A percentile compares a stretch with the other conserved stretches of the same genome.
Evolutionary conservation across 2,888 invertebrate genomes (phyloP).

Genomic region (Noctua comes): DNA sequence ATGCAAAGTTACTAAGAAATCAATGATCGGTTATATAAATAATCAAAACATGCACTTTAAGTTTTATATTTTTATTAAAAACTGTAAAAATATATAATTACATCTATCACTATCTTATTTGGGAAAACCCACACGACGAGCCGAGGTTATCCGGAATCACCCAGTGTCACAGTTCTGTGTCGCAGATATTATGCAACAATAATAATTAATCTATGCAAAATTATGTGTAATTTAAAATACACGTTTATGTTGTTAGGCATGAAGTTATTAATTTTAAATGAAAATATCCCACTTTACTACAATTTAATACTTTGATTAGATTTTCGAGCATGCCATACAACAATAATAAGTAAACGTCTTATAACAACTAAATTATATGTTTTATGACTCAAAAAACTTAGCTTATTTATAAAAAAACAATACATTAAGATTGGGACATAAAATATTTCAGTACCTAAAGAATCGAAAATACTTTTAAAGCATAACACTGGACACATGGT

Average conservation of each 20-base stretch:
- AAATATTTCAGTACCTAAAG: constrained; percentile 1
- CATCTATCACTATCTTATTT: constrained; percentile 27
- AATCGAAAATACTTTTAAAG: constrained; percentile 15
- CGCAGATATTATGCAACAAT: constrained; percentile 5
- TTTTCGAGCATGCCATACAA: neutral
- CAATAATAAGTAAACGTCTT: neutral
- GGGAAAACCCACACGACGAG: constrained; percentile 26
- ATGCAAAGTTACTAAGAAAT: neutral
- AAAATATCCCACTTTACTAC: neutral
- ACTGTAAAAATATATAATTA: constrained; percentile 31
- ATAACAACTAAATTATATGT: neutral
- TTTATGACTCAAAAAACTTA: neutral
- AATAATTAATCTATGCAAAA: neutral
- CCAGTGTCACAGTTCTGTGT: constrained; percentile 16
- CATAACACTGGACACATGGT: constrained; percentile 1
- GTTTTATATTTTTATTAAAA: constrained; percentile 38
- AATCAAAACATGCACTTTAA: neutral
- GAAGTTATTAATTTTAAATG: neutral
- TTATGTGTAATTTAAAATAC: neutral
- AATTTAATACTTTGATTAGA: constrained; percentile 28
- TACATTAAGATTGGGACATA: neutral
- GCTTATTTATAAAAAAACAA: constrained; percentile 3
- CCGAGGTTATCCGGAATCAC: constrained; percentile 34
- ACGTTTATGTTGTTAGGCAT: neutral
- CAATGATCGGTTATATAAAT: neutral